Evolutionary conservation across 2,888 invertebrate species (phyloP).

Genomic region (Lamellibrachia satsuma): DNA sequence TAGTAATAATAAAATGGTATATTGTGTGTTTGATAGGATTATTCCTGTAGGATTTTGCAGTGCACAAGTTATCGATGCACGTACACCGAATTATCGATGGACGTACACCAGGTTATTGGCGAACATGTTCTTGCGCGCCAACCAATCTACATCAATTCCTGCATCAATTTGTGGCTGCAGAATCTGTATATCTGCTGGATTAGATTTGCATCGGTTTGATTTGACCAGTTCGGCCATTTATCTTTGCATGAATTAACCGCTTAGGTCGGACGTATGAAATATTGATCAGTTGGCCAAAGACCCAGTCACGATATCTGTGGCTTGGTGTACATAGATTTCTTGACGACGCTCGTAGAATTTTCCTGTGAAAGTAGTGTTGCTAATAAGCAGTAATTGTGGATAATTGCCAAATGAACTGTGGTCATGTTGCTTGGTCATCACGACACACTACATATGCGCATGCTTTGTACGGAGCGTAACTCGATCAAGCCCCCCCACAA

Average conservation of each 20-base stretch:
- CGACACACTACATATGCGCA: not conserved
- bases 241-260: not conserved
- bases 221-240: not conserved
- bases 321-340: not conserved
- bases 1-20: too few relatives aligned
- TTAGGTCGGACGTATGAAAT: not conserved
- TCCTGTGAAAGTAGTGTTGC: not conserved
- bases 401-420: not conserved
- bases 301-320: not conserved
- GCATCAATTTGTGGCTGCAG: not conserved
- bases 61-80: not conserved
- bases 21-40: not conserved
- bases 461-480: not conserved
- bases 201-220: not conserved
- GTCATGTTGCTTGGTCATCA: not conserved
- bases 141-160: not conserved
- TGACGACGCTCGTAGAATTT: not conserved
- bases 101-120: not conserved
- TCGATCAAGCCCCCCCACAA: not conserved
- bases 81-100: not conserved
- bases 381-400: not conserved
- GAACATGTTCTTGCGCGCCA: not conserved
- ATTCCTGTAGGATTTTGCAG: not conserved
- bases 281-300: not conserved
- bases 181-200: not conserved